Evolutionary conservation across 2,113 vertebrate genomes (phyloP), one percentile per base, ranked within the genome.

Genomic region (Dascyllus trimaculatus): DNA sequence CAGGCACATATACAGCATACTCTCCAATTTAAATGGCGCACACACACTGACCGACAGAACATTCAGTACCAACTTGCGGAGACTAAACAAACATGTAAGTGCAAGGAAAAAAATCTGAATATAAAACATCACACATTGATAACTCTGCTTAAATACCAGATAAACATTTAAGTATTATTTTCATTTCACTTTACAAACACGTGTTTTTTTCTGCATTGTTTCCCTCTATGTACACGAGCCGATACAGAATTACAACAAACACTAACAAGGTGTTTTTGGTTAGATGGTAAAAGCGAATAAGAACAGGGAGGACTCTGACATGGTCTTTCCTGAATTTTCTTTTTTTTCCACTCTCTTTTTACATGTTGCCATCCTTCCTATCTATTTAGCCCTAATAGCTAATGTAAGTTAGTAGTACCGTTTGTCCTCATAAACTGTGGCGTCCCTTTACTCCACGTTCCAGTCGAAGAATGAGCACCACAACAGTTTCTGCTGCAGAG

Each of bases 91-190:
- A 89, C 84, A 89, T 91, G 92, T 94, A 97, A 97, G 97, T 98
- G 96, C 96, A 97, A 96, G 94, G 92, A 94, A 94, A 96, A 95
- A 93, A 95, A 93, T 94, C 91, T 95, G 91, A 89, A 94, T 96
- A 96, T 93, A 96, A 98, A 97, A 96, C 93, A 94, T 95, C 93
- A 94, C 94, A 93, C 93, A 88, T 87, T 93, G 91, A 91, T 94
- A 84, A 92, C 88, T 94, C 82, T 91, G 90, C 93, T 97, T 98
- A 97, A 96, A 97, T 96, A 97, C 93, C 93, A 94, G 91, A 95
- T 95, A 95, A 94, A 95, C 94, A 96, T 95, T 95, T 95, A 96
- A 95, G 96, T 96, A 95, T 94, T 94, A 93, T 78, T 71, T 91
- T 79, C 25, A 69, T 66, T 86, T 88, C 87, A 85, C 82, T 93